These are phyloP conservation scores for Alca torda DNA, from an alignment of 2,797 vertebrate species.

Conservation along the genomic window DNA sequence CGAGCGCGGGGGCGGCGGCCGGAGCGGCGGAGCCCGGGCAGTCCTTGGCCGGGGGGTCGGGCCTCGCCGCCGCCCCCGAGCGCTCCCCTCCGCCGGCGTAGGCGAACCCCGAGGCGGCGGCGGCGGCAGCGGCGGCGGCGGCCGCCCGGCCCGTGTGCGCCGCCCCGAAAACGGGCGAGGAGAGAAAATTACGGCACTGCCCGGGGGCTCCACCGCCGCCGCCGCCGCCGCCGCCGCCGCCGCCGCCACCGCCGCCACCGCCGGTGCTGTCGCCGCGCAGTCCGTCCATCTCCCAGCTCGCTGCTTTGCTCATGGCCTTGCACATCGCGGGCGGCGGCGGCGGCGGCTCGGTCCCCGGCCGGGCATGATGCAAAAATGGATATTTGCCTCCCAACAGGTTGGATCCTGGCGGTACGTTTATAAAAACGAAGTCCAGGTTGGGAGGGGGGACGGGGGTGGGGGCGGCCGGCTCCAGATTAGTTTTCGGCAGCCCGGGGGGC, in stretches of 20 bases:
- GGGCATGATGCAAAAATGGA: constrained; percentile 69
- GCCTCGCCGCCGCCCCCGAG: constrained; percentile 62
- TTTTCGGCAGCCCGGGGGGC: constrained; percentile 55
- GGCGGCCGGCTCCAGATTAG: constrained; percentile 71
- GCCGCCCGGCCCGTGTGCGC: constrained; percentile 54
- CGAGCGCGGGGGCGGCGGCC: constrained; percentile 74
- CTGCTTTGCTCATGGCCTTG: constrained; percentile 78
- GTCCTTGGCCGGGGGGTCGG: constrained; percentile 74
- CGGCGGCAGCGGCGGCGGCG: constrained; percentile 55
- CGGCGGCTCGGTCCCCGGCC: constrained; percentile 63
- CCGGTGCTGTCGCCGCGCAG: constrained; percentile 70
- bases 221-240: background rate
- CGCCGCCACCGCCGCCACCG: constrained; percentile 54
- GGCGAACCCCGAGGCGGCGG: constrained; percentile 69
- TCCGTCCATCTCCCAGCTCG: constrained; percentile 80
- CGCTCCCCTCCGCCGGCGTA: constrained; percentile 70
- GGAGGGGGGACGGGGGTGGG: constrained; percentile 71
- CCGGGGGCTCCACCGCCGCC: constrained; percentile 33
- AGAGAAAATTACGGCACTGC: constrained; percentile 70
- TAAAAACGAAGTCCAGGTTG: constrained; percentile 81
- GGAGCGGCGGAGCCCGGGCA: constrained; percentile 71
- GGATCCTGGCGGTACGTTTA: constrained; percentile 81
- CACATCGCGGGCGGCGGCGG: constrained; percentile 65
- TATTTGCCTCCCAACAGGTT: constrained; percentile 78
- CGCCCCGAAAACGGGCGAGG: constrained; percentile 70